phyloP scores from a whole-genome alignment of 2,797 vertebrate species.

The Phyllotis vaccarum region DNA sequence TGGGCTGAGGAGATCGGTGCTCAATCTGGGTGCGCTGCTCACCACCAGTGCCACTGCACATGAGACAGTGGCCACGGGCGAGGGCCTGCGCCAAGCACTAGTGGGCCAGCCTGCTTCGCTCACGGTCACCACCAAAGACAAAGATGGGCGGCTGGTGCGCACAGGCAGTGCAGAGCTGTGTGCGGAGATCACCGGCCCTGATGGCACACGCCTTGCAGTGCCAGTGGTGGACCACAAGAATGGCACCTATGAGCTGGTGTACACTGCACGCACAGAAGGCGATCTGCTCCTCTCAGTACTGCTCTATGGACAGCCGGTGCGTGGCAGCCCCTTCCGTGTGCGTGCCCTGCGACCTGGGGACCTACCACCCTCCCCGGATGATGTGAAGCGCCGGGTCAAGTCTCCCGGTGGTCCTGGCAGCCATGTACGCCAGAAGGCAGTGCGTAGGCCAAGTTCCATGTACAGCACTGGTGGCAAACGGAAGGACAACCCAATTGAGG shows the following conservation, averaged over 20 bases:
- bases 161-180: constrained; percentile 94
- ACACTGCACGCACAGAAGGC: constrained; percentile 92
- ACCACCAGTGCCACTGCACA: constrained; percentile 95
- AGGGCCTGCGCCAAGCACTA: constrained; percentile 94
- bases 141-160: constrained; percentile 95
- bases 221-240: constrained; percentile 97
- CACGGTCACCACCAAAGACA: constrained; percentile 98
- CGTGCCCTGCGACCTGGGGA: constrained; percentile 93
- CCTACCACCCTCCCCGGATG: constrained; percentile 93
- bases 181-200: constrained; percentile 90
- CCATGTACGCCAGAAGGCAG: constrained; percentile 96
- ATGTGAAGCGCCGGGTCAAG: constrained; percentile 96
- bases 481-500: constrained; percentile 98
- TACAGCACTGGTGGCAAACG: constrained; percentile 97
- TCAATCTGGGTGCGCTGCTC: constrained; percentile 94
- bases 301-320: constrained; percentile 94
- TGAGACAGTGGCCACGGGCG: constrained; percentile 95
- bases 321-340: constrained; percentile 94
- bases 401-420: constrained; percentile 92
- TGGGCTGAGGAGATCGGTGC: constrained; percentile 94
- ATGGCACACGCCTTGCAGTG: constrained; percentile 87
- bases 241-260: constrained; percentile 96
- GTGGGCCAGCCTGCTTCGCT: constrained; percentile 94
- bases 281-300: constrained; percentile 92
- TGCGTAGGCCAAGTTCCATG: constrained; percentile 97